A percentile compares a stretch with the other conserved stretches of the same genome.
phyloP scores from a whole-genome alignment of 1,140 invertebrate species.

The Euschistus heros region DNA sequence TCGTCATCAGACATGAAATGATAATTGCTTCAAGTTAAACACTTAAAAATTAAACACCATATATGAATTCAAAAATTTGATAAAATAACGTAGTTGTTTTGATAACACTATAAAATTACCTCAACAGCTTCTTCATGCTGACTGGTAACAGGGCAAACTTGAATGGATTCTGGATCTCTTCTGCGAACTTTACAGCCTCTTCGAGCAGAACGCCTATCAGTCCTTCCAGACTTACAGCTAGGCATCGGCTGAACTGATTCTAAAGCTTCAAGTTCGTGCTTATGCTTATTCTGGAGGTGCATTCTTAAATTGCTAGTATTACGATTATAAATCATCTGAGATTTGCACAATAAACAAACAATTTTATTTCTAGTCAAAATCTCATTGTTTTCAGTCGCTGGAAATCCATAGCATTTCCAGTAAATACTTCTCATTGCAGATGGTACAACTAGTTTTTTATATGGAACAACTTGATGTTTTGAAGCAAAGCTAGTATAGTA shows the following conservation, averaged over 20 bases:
- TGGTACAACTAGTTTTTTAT: slow-evolving; percentile 44
- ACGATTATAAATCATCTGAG: slow-evolving; percentile 48
- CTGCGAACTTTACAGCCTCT: neutral
- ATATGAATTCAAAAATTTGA: too few species aligned
- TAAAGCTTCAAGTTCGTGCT: slow-evolving; percentile 38
- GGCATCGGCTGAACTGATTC: slow-evolving; percentile 33
- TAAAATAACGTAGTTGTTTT: neutral
- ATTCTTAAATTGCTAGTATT: slow-evolving; percentile 52
- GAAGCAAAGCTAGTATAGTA: neutral
- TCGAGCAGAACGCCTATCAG: slow-evolving; percentile 20
- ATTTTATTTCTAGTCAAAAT: slow-evolving; percentile 52
- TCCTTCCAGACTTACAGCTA: slow-evolving; percentile 20
- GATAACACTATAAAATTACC: neutral
- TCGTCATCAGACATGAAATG: too few species aligned
- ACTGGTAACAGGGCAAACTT: slow-evolving; percentile 20
- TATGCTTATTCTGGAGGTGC: slow-evolving; percentile 50
- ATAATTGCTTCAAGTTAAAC: too few species aligned
- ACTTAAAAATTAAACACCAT: too few species aligned
- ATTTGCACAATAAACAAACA: slow-evolving; percentile 49
- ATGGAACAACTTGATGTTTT: slow-evolving; percentile 26
- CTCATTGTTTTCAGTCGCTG: slow-evolving; percentile 46
- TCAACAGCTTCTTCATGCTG: too few species aligned
- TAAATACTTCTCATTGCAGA: slow-evolving; percentile 50
- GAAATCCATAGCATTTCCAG: slow-evolving; percentile 55
- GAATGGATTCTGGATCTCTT: slow-evolving; percentile 12